Conservation (phyloP, 2,113 vertebrate species). For the Microtus ochrogaster region DNA sequence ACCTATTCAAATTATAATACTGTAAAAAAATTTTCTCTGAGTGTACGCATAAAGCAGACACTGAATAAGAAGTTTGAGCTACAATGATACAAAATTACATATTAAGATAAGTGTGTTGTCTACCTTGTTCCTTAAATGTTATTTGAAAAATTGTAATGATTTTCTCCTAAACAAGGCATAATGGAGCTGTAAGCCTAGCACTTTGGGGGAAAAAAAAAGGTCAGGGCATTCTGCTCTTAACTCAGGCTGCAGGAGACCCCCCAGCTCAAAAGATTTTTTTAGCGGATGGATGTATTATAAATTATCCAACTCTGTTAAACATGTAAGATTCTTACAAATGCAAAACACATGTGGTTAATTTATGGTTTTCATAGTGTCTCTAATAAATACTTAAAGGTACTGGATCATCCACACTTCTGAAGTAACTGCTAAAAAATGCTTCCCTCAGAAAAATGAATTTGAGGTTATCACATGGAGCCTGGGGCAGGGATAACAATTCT, state of each 20-base stretch:
- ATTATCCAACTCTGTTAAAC: neutral
- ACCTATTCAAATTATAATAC: slow-evolving; percentile 69
- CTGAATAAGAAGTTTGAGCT: slow-evolving; percentile 86
- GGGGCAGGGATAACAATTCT: no score
- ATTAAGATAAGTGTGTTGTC: slow-evolving; percentile 21
- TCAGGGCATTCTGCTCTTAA: neutral
- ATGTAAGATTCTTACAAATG: slow-evolving; percentile 8
- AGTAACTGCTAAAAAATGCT: slow-evolving; percentile 1
- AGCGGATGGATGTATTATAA: slow-evolving; percentile 13
- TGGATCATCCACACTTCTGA: neutral
- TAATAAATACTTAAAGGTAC: neutral
- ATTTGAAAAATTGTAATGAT: slow-evolving; percentile 59
- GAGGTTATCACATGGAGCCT: neutral
- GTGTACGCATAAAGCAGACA: slow-evolving; percentile 54
- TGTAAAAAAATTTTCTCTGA: slow-evolving; percentile 86
- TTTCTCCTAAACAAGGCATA: neutral
- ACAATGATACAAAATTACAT: slow-evolving; percentile 32
- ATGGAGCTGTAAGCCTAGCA: neutral
- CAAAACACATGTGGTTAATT: slow-evolving; percentile 15
- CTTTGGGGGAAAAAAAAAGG: neutral
- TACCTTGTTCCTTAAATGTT: slow-evolving; percentile 71
- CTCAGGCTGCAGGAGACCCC: neutral
- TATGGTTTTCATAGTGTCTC: slow-evolving; percentile 50
- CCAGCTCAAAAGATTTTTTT: neutral
- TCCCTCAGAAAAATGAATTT: neutral